Percentiles rank a stretch among this genome's conserved stretches.
These are phyloP conservation scores for Sphaerodactylus townsendi DNA, from an alignment of 2,113 vertebrate species.

Conservation along the genomic window DNA sequence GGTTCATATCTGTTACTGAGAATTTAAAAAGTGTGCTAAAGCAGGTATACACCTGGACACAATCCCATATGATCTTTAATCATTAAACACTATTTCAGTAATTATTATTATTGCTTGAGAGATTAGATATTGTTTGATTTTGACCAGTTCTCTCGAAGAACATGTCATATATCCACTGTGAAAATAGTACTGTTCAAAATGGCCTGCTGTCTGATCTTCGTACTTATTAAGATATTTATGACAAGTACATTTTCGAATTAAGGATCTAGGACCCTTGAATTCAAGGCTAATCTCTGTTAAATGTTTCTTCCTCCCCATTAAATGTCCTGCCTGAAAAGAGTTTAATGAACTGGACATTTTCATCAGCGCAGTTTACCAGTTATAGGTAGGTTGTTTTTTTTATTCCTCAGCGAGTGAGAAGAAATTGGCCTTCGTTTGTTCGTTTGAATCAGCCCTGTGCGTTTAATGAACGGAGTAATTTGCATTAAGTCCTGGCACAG, in stretches of 20 bases:
- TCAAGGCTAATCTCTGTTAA: not conserved
- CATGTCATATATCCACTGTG: not conserved
- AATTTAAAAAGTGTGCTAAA: not conserved
- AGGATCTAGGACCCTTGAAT: not conserved
- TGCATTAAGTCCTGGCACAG: constrained; percentile 39
- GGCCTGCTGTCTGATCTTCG: not conserved
- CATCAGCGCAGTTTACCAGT: not conserved
- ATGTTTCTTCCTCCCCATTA: not conserved
- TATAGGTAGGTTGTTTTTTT: not conserved
- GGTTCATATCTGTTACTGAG: not conserved
- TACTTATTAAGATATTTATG: not conserved
- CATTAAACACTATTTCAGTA: too few species aligned
- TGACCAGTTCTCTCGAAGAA: too few species aligned
- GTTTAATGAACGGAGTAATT: constrained; percentile 55
- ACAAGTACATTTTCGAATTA: not conserved
- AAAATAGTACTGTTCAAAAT: not conserved
- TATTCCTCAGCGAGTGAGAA: not conserved
- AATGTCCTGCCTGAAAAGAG: not conserved
- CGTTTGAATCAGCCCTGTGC: not conserved
- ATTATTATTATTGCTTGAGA: too few species aligned
- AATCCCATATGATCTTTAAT: too few species aligned
- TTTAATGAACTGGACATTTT: not conserved
- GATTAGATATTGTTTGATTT: too few species aligned
- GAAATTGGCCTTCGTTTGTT: not conserved
- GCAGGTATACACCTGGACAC: too few species aligned